These are phyloP conservation scores for Selene dorsalis DNA, from an alignment of 2,797 vertebrate species.

Conservation along the genomic window DNA sequence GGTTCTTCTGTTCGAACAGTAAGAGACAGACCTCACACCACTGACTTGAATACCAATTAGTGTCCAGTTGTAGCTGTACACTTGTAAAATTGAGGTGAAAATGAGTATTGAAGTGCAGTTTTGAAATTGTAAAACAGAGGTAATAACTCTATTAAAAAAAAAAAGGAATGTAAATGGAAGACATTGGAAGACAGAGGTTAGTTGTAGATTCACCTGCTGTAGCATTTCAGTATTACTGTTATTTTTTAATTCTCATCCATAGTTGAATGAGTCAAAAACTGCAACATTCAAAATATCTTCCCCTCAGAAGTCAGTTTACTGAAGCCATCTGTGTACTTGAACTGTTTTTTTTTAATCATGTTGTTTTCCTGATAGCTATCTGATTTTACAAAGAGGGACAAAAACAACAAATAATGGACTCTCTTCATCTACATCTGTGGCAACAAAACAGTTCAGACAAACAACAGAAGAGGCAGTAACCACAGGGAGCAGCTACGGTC, in stretches of 20 bases:
- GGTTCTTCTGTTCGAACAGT: constrained; percentile 42
- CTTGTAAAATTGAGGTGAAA: background rate
- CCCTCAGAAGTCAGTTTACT: background rate
- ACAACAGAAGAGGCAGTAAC: background rate
- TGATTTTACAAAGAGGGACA: background rate
- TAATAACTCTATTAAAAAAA: background rate
- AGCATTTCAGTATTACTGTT: too few species aligned
- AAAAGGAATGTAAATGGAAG: background rate
- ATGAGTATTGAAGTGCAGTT: background rate
- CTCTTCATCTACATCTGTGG: background rate
- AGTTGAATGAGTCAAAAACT: background rate
- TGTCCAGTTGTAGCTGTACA: constrained; percentile 16
- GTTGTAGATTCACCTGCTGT: too few species aligned
- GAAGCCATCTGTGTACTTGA: background rate
- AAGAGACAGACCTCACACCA: background rate
- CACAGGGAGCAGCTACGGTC: background rate
- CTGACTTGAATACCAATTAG: constrained; percentile 10
- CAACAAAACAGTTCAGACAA: background rate
- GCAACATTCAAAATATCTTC: background rate
- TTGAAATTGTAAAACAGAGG: background rate
- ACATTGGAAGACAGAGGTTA: too few species aligned
- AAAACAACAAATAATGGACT: background rate
- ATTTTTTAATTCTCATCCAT: too few species aligned
- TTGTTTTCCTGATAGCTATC: background rate
- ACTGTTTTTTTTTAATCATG: background rate